These are phyloP conservation scores for Dendrolimus kikuchii DNA, from an alignment of 1,140 invertebrate genomes.

Conservation along the genomic window DNA sequence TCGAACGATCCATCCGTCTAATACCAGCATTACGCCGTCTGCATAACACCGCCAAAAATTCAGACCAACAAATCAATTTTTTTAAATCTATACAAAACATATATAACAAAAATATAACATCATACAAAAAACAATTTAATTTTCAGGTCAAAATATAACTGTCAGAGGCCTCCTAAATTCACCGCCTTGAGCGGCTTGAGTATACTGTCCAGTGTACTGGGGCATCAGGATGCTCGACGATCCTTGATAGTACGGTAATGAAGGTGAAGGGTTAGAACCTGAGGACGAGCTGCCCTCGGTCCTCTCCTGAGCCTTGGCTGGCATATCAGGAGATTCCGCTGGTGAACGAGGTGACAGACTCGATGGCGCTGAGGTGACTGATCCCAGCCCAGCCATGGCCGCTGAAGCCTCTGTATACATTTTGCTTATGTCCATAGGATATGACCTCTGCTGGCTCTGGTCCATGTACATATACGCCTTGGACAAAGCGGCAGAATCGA, in stretches of 20 bases:
- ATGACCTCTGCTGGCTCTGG: conserved; percentile 73
- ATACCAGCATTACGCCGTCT: too few species aligned
- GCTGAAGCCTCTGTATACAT: conserved; percentile 74
- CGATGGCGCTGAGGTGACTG: conserved; percentile 49
- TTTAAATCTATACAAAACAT: conserved; percentile 1
- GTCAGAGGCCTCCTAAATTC: conserved; percentile 87
- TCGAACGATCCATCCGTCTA: too few species aligned
- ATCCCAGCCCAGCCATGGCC: conserved; percentile 57
- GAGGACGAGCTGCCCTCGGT: conserved; percentile 75
- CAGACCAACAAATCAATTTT: too few species aligned
- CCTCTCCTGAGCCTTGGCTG: conserved; percentile 68
- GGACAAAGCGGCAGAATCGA: conserved; percentile 82
- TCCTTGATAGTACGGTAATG: conserved; percentile 76
- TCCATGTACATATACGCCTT: conserved; percentile 90
- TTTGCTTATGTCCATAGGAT: conserved; percentile 80
- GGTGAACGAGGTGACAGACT: conserved; percentile 74
- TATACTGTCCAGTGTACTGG: conserved; percentile 77
- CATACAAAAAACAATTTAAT: conserved; percentile 23
- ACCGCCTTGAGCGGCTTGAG: conserved; percentile 60
- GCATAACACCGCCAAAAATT: too few species aligned
- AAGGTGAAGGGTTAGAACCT: conserved; percentile 77
- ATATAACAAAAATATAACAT: neutral
- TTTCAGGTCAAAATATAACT: conserved; percentile 90
- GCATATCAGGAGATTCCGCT: conserved; percentile 76
- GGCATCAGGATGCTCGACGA: conserved; percentile 75